Conservation (phyloP, 2,113 vertebrate species). For the Zosterops pallidus region DNA sequence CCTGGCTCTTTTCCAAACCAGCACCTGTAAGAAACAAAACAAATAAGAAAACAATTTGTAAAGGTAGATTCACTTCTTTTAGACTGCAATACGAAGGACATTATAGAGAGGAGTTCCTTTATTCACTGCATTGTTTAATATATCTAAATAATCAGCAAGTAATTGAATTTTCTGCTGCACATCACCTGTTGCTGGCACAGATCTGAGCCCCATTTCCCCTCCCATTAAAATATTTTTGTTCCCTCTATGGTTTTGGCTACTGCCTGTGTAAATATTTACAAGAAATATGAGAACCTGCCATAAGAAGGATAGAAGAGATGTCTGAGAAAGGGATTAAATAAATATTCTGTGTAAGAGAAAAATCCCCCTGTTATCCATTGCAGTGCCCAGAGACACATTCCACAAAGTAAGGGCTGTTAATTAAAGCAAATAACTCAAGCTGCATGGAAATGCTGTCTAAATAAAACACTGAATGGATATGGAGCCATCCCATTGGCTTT, state of each 20-base stretch:
- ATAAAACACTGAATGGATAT: background rate
- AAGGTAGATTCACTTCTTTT: background rate
- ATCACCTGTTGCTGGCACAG: background rate
- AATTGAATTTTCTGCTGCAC: background rate
- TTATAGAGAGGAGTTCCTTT: background rate
- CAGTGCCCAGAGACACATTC: background rate
- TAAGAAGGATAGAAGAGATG: background rate
- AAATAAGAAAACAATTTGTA: background rate
- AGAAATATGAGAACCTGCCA: background rate
- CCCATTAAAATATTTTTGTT: background rate
- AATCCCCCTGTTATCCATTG: background rate
- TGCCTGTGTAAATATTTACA: background rate
- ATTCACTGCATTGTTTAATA: background rate
- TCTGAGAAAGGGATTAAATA: background rate
- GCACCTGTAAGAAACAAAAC: conserved; percentile 79
- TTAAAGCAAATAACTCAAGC: background rate
- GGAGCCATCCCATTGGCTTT: background rate
- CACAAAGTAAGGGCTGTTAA: background rate
- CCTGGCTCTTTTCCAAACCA: conserved; percentile 98
- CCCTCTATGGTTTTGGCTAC: background rate
- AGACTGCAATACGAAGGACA: background rate
- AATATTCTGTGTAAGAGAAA: background rate
- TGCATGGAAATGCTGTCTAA: background rate
- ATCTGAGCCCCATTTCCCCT: background rate
- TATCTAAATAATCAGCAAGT: background rate